Percentiles rank a stretch among this genome's conserved stretches.
Conservation (phyloP, 2,888 invertebrate genomes). For the Dasysyrphus albostriatus region DNA sequence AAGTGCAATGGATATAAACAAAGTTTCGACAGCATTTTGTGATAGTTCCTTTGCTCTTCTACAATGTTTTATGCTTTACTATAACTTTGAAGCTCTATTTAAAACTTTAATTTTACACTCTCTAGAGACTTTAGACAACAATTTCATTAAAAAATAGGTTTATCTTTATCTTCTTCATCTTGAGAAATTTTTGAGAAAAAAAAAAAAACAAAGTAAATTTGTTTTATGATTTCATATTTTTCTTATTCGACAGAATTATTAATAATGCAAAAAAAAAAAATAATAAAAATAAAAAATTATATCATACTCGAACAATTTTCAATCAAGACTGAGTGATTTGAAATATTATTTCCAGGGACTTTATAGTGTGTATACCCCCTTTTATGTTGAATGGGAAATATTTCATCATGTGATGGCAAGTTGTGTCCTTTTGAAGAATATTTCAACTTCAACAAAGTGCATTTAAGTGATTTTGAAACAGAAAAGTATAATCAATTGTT, state of each 20-base stretch:
- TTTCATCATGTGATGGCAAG: not conserved
- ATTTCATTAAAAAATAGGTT: slow-evolving; percentile 20
- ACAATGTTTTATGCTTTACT: not conserved
- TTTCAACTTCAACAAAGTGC: slow-evolving; percentile 19
- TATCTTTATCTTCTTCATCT: not conserved
- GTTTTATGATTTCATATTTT: not conserved
- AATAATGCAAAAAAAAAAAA: not conserved
- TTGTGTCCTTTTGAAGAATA: slow-evolving; percentile 17
- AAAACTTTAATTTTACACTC: slow-evolving; percentile 38
- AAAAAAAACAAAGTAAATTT: not conserved
- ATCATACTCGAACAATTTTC: not conserved
- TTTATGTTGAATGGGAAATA: not conserved
- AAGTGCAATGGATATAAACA: slow-evolving; percentile 66
- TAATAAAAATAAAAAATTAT: not conserved
- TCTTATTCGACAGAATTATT: not conserved
- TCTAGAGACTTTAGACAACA: not conserved
- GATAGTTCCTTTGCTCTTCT: slow-evolving; percentile 10
- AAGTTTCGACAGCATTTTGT: slow-evolving; percentile 46
- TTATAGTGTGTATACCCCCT: not conserved
- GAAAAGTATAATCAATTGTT: not conserved
- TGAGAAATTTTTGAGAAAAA: not conserved
- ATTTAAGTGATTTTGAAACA: slow-evolving; percentile 20
- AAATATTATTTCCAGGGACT: not conserved
- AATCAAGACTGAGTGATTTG: slow-evolving; percentile 12
- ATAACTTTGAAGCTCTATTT: slow-evolving; percentile 20